Evolutionary conservation across 2,113 vertebrate genomes (phyloP).

Genomic region (Prolemur simus): DNA sequence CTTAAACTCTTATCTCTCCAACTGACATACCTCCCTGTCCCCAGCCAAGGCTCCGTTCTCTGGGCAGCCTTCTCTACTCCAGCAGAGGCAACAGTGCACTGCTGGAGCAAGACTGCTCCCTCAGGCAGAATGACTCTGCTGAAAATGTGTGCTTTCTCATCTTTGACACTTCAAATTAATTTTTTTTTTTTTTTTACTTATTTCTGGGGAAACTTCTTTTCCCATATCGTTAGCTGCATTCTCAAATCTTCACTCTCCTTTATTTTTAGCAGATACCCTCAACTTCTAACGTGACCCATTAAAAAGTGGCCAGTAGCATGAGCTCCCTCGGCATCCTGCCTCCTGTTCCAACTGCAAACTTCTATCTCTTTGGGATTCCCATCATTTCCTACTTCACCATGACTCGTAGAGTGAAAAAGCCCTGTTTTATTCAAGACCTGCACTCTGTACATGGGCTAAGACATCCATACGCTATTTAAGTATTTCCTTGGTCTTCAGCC

Average conservation of each 20-base stretch:
- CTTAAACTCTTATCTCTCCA: not conserved
- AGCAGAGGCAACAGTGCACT: not conserved
- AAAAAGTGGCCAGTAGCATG: not conserved
- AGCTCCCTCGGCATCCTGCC: not conserved
- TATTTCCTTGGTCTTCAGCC: not conserved
- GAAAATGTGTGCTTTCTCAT: not conserved
- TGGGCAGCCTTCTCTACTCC: not conserved
- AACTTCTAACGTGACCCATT: not conserved
- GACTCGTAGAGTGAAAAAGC: not conserved
- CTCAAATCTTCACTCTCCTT: not conserved
- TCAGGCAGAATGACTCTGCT: not conserved
- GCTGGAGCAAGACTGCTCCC: not conserved
- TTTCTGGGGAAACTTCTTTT: not conserved
- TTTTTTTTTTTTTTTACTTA: not conserved
- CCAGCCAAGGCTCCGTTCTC: not conserved
- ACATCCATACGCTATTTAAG: not conserved
- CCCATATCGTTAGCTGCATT: not conserved
- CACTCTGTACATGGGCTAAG: not conserved
- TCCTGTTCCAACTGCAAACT: not conserved
- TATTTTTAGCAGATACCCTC: not conserved
- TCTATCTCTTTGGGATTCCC: not conserved
- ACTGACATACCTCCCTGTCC: no score
- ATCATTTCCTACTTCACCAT: not conserved
- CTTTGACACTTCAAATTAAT: not conserved
- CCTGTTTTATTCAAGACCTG: not conserved